Conservation (phyloP, 2,888 invertebrate genomes). For the Pyrrhia umbra region DNA sequence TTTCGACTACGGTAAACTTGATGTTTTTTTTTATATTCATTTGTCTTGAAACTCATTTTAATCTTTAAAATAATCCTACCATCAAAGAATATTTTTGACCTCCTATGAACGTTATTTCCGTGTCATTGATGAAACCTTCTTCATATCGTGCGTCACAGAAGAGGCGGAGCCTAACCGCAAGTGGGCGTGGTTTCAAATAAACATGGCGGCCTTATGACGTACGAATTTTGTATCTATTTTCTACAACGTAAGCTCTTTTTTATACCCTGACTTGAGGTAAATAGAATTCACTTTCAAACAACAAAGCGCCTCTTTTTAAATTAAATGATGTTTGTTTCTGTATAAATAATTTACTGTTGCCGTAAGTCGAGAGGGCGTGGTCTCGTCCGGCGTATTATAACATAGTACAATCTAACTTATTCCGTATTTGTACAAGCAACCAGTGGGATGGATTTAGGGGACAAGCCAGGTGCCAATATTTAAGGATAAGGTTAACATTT, state of each 20-base stretch:
- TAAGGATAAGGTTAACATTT: neutral
- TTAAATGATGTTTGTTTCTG: conserved; percentile 32
- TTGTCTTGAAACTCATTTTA: neutral
- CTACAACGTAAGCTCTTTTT: neutral
- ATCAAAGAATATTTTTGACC: no score
- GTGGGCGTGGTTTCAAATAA: neutral
- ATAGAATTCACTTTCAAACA: conserved; percentile 1
- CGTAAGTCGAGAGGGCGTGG: conserved; percentile 4
- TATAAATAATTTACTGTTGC: conserved; percentile 30
- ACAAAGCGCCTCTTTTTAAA: conserved; percentile 26
- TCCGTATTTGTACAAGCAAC: conserved; percentile 54
- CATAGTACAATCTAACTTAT: conserved; percentile 64
- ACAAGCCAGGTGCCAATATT: neutral
- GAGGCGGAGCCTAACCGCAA: neutral
- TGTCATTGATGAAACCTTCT: no score
- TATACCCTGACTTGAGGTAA: conserved; percentile 28
- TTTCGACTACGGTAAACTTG: neutral
- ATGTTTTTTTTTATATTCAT: no score
- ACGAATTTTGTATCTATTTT: neutral
- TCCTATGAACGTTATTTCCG: no score
- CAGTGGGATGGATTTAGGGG: neutral
- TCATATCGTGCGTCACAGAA: neutral
- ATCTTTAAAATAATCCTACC: no score
- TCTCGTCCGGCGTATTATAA: conserved; percentile 38
- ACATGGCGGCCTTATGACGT: neutral